These are phyloP conservation scores for Dynastes hyllus DNA, from an alignment of 2,888 invertebrate species.

Conservation along the genomic window DNA sequence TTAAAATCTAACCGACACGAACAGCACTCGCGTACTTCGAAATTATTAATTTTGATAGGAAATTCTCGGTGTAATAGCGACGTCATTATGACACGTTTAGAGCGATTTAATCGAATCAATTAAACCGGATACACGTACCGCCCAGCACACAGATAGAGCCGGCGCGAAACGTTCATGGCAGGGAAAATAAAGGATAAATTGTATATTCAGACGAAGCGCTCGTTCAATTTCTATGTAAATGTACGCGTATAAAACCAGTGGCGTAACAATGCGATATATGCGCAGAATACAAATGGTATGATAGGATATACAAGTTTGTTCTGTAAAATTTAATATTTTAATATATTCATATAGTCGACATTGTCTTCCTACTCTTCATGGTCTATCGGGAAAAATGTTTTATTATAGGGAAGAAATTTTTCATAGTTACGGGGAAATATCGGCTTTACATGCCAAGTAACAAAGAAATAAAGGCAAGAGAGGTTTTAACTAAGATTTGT, in stretches of 20 bases:
- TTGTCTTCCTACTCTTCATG: too few relatives aligned
- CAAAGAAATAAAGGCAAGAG: too few relatives aligned
- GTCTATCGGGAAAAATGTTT: too few relatives aligned
- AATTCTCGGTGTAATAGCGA: slow-evolving; percentile 36
- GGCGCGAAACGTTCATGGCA: slow-evolving; percentile 33
- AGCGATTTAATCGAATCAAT: slow-evolving; percentile 45
- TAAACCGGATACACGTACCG: slow-evolving; percentile 20
- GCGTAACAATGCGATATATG: slow-evolving; percentile 8
- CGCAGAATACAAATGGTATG: too few relatives aligned
- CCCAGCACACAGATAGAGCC: background rate
- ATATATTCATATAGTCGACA: too few relatives aligned
- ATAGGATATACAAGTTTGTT: too few relatives aligned
- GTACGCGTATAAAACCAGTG: slow-evolving; percentile 27
- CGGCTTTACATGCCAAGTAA: too few relatives aligned
- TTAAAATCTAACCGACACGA: slow-evolving; percentile 17
- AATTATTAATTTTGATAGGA: slow-evolving; percentile 27
- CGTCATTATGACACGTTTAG: slow-evolving; percentile 45
- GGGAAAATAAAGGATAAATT: slow-evolving; percentile 46
- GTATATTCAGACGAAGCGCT: slow-evolving; percentile 33
- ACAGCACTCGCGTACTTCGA: slow-evolving; percentile 12
- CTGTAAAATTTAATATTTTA: too few relatives aligned
- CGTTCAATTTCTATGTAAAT: slow-evolving; percentile 25
- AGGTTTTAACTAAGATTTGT: too few relatives aligned
- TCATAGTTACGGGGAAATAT: too few relatives aligned
- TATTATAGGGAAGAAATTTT: too few relatives aligned